Evolutionary conservation across 2,797 vertebrate species (phyloP).

Genomic region (Loriculus beryllinus): DNA sequence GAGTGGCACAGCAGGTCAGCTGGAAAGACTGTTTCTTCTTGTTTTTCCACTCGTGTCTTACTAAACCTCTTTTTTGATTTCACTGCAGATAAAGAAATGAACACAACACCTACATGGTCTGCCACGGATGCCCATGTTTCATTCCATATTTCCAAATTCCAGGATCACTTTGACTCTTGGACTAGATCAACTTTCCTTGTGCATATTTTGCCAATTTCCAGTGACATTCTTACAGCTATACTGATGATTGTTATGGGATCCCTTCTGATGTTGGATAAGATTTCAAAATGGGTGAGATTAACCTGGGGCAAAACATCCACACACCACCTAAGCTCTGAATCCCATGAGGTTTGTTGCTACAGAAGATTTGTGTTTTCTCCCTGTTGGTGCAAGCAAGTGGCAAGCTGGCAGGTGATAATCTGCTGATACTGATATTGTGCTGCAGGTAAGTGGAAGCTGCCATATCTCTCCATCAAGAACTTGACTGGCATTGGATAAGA

Average conservation of each 20-base stretch:
- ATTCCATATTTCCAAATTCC: neutral
- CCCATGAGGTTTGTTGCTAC: neutral
- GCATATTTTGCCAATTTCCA: neutral
- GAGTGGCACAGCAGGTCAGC: neutral
- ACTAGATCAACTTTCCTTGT: neutral
- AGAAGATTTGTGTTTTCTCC: neutral
- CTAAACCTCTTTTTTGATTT: conserved; percentile 31
- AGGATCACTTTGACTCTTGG: neutral
- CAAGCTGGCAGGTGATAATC: neutral
- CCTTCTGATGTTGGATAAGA: neutral
- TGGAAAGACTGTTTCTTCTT: conserved; percentile 38
- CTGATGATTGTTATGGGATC: rapidly evolving
- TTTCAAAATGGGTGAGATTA: neutral
- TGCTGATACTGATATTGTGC: neutral
- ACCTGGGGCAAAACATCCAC: neutral
- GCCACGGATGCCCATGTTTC: neutral
- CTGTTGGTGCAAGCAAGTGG: neutral
- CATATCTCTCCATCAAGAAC: neutral
- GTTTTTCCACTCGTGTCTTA: conserved; percentile 9
- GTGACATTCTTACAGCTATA: neutral
- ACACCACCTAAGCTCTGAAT: neutral
- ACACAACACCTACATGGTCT: neutral
- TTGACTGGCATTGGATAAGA: neutral
- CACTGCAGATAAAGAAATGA: neutral
- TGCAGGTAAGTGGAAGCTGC: neutral